Evolutionary conservation across 2,797 vertebrate species (phyloP), one percentile per base, ranked within the genome.

Genomic region (Hozukius guyotensis): DNA sequence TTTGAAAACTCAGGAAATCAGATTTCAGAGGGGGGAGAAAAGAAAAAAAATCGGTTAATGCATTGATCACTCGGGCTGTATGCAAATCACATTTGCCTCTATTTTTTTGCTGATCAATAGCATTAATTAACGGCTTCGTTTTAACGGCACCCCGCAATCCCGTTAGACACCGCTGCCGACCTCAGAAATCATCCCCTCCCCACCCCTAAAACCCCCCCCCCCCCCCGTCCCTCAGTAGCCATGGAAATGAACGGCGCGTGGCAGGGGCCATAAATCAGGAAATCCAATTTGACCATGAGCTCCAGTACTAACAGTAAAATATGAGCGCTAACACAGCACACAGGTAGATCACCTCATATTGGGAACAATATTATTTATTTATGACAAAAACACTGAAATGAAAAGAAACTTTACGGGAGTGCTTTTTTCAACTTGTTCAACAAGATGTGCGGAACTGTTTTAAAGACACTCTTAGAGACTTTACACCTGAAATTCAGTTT

Each of bases 111-210:
- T 87, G 91, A 96, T 96, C 96, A 91, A 96, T 96, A 93, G 93
- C 91, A 94, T 96, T 96, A 96, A 96, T 96, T 96, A 96, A 96
- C 94, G 87, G 94, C 94, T 96, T 91, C 84, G 78, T 95, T 96
- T 96, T 95, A 95, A 95, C 93, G 82, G 93, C 94, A 91, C 92
- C 94, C 93, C 67, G 65, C 92, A 90, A 95, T 95, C 92, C 93
- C 83, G 89, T 95, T 93, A 92, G 92, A 94, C 90, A 81, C 86
- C 64, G 74, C 89, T 72, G 92, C 84, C 88, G 46, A 92, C 93
- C 95, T 94, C 91, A 93, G 93, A 94, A 95, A 94, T 90, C 92
- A 90, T 90, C 88, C 73, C 65, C 79, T n/a, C 9, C 10, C 46
- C 0, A 31, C 20, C 22, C 4, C 84, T 90, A 92, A 90, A 89